Evolutionary conservation across 2,888 invertebrate species (phyloP).

Genomic region (Eucriotettix oculatus): DNA sequence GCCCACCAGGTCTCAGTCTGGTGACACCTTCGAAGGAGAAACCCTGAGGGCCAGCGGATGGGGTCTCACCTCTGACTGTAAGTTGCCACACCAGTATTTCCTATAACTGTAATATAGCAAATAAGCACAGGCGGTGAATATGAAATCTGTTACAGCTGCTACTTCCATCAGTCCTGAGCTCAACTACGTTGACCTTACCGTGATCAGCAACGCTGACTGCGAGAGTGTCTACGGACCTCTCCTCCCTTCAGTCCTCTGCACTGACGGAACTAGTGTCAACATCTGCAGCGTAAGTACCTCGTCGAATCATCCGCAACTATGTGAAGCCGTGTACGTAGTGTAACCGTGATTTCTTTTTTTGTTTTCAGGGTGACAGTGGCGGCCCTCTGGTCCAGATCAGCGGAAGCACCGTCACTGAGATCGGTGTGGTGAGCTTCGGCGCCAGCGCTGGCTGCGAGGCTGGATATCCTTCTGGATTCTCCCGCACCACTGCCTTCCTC

Average conservation of each 20-base stretch:
- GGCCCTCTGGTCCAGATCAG: conserved; percentile 17
- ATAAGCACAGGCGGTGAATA: not conserved
- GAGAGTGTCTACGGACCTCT: not conserved
- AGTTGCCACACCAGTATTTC: not conserved
- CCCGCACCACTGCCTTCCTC: conserved; percentile 16
- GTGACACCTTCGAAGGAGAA: not conserved
- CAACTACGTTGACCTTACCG: not conserved
- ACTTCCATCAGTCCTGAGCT: not conserved
- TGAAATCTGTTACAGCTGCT: not conserved
- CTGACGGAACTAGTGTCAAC: conserved; percentile 14
- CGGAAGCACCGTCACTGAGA: conserved; percentile 13
- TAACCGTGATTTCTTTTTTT: too few species aligned
- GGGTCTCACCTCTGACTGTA: not conserved
- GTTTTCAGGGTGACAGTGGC: conserved; percentile 20
- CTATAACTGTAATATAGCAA: not conserved
- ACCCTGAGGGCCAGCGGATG: not conserved
- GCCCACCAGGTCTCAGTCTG: not conserved
- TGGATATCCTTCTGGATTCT: conserved; percentile 19
- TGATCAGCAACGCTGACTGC: not conserved
- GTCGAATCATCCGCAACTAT: not conserved
- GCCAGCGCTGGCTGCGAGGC: conserved; percentile 16
- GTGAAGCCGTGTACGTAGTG: too few species aligned
- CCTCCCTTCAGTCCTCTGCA: conserved; percentile 17
- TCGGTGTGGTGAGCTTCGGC: conserved; percentile 20
- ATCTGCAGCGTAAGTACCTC: conserved; percentile 19